Evolutionary conservation across 2,888 invertebrate genomes (phyloP).

Genomic region (Leptopilina syphax): DNA sequence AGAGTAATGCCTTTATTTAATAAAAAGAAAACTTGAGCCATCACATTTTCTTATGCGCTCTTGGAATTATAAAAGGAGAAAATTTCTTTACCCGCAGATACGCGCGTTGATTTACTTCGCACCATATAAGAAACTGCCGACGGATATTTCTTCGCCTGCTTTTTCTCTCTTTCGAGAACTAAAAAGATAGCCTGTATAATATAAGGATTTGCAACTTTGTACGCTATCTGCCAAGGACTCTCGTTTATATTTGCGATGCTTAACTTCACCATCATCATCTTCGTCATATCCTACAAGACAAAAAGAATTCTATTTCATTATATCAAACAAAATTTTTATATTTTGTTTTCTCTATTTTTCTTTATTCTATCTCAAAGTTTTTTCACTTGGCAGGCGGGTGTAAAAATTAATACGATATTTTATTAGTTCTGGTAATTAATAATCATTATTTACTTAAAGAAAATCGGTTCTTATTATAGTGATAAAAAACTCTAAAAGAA

Average conservation of each 20-base stretch:
- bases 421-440: no score
- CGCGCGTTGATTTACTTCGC: slow-evolving; percentile 32
- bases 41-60: slow-evolving; percentile 21
- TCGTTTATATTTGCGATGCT: slow-evolving; percentile 17
- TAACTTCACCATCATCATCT: slow-evolving; percentile 9
- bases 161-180: slow-evolving; percentile 38
- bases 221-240: slow-evolving; percentile 58
- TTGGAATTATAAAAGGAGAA: slow-evolving; percentile 26
- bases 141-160: slow-evolving; percentile 45
- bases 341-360: background rate
- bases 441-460: no score
- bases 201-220: slow-evolving; percentile 68
- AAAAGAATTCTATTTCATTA: background rate
- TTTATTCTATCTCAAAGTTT: no score
- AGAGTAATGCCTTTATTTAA: slow-evolving; percentile 30
- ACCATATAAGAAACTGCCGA: slow-evolving; percentile 25
- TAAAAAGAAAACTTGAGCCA: slow-evolving; percentile 32
- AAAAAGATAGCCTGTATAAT: slow-evolving; percentile 60
- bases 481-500: no score
- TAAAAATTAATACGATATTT: no score
- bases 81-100: slow-evolving; percentile 23
- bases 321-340: slow-evolving; percentile 44
- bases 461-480: no score
- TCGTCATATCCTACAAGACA: no score
- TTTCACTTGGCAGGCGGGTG: no score